Conservation (phyloP, 2,888 invertebrate species). For the Drosophila diplacantha region DNA sequence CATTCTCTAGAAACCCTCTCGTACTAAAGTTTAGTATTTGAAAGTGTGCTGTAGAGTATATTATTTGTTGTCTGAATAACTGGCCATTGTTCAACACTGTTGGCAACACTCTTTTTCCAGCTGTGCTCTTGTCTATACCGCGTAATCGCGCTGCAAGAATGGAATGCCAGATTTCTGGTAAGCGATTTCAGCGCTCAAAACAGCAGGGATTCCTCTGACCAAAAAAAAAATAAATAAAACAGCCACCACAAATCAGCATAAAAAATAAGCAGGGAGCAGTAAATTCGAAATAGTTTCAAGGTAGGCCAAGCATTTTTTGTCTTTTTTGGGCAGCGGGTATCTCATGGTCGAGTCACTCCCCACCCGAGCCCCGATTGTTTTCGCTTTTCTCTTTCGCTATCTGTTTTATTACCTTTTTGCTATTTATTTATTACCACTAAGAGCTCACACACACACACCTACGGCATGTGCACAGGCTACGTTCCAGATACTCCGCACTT, state of each 20-base stretch:
- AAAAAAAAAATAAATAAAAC: not conserved
- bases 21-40: not conserved
- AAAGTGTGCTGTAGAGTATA: not conserved
- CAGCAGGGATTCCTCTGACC: not conserved
- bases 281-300: too few relatives aligned
- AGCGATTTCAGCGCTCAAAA: too few relatives aligned
- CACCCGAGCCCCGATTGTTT: not conserved
- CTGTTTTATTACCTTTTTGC: conserved; percentile 48
- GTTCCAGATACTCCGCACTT: conserved; percentile 18
- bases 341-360: not conserved
- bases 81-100: not conserved
- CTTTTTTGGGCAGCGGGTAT: not conserved
- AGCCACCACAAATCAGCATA: not conserved
- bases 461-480: conserved; percentile 13
- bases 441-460: conserved; percentile 18
- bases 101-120: conserved; percentile 19
- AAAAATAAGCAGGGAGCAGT: too few relatives aligned
- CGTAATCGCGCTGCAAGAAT: not conserved
- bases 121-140: not conserved
- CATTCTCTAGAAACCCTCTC: not conserved
- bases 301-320: not conserved
- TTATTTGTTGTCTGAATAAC: not conserved
- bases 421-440: conserved; percentile 48
- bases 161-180: not conserved
- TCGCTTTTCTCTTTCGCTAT: conserved; percentile 19